phyloP scores from a whole-genome alignment of 2,888 invertebrate species.

The Euzetes globulus region DNA sequence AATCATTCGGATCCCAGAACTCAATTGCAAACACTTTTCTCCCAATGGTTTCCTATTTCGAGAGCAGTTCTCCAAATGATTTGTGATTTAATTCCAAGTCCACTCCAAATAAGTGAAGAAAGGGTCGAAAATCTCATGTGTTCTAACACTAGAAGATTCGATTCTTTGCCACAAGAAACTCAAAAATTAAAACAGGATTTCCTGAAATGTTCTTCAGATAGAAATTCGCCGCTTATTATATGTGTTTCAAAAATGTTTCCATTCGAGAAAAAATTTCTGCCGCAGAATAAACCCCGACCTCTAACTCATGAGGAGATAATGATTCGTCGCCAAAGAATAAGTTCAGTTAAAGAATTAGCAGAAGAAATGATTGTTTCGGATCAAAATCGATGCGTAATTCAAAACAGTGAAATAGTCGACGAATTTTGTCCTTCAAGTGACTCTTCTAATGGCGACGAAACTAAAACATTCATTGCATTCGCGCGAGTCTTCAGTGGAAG shows the following conservation, averaged over 20 bases:
- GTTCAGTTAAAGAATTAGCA: not conserved
- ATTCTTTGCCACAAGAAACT: slow-evolving; percentile 61
- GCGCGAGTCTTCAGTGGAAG: slow-evolving; percentile 86
- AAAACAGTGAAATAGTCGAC: slow-evolving; percentile 9
- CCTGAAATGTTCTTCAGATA: slow-evolving; percentile 43
- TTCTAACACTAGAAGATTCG: slow-evolving; percentile 55
- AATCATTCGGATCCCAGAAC: slow-evolving; percentile 67
- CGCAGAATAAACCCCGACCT: slow-evolving; percentile 67
- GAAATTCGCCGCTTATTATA: slow-evolving; percentile 61
- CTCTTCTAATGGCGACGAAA: slow-evolving; percentile 46
- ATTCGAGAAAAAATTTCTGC: slow-evolving; percentile 62
- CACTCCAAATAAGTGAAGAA: slow-evolving; percentile 63
- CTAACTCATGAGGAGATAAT: slow-evolving; percentile 67
- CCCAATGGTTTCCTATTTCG: slow-evolving; percentile 84
- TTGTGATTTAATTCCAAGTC: slow-evolving; percentile 70
- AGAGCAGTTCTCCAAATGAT: slow-evolving; percentile 71
- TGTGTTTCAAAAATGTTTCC: slow-evolving; percentile 88
- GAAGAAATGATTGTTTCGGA: slow-evolving; percentile 33
- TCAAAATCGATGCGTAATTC: not conserved
- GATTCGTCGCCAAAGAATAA: slow-evolving; percentile 54
- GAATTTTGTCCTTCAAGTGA: not conserved
- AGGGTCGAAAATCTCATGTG: slow-evolving; percentile 76
- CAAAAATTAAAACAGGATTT: slow-evolving; percentile 58
- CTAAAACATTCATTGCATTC: slow-evolving; percentile 72
- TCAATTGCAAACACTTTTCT: slow-evolving; percentile 70